phyloP scores from a whole-genome alignment of 2,797 vertebrate species.

The Manis javanica region DNA sequence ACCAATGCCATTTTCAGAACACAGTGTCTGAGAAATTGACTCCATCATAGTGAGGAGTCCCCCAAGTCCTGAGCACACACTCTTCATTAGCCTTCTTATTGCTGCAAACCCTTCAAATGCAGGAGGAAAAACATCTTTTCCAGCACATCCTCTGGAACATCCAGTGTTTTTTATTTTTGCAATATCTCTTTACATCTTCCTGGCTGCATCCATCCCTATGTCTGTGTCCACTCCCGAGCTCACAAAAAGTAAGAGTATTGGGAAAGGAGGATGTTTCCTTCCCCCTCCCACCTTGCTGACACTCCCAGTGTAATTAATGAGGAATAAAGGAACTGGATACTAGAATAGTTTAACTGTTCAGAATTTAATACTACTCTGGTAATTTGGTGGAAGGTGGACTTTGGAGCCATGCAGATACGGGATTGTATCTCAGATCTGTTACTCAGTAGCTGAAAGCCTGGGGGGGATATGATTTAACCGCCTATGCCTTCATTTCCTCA shows the following conservation, averaged over 20 bases:
- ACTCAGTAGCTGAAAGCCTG: not conserved
- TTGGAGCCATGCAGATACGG: not conserved
- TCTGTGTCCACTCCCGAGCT: not conserved
- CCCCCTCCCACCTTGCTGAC: not conserved
- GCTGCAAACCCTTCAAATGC: not conserved
- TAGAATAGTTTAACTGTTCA: not conserved
- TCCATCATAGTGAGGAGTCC: not conserved
- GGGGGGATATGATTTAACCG: not conserved
- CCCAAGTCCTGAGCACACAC: not conserved
- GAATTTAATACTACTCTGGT: conserved; percentile 17
- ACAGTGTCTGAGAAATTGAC: not conserved
- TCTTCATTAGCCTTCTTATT: not conserved
- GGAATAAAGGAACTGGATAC: not conserved
- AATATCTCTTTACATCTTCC: not conserved
- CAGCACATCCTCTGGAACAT: not conserved
- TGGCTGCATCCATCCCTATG: not conserved
- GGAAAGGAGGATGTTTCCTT: not conserved
- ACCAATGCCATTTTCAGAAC: conserved; percentile 11
- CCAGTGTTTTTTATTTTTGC: not conserved
- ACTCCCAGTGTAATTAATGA: not conserved
- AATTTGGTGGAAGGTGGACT: not conserved
- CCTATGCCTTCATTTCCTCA: not conserved
- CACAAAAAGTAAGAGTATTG: not conserved
- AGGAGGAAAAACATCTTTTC: not conserved
- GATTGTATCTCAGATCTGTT: not conserved